Evolutionary conservation across 2,113 vertebrate genomes (phyloP).

Genomic region (Paralichthys olivaceus): DNA sequence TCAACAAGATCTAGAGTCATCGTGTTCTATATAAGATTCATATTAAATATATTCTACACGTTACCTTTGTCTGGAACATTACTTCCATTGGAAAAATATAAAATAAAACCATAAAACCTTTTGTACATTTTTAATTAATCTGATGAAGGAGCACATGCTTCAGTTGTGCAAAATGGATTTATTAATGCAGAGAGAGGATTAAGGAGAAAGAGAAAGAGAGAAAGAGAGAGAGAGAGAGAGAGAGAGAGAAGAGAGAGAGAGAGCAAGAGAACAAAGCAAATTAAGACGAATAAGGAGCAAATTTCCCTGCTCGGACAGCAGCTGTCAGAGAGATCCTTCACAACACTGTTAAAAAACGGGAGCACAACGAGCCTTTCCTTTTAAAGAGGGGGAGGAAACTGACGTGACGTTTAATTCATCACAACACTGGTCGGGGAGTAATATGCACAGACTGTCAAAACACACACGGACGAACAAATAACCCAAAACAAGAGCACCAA

Average conservation of each 20-base stretch:
- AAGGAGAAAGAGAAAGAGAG: conserved; percentile 4
- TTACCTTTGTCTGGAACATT: conserved; percentile 92
- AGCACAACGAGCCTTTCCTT: conserved; percentile 21
- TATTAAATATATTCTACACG: conserved; percentile 99
- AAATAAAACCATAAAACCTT: conserved; percentile 93
- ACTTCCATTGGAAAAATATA: conserved; percentile 94
- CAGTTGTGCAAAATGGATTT: conserved; percentile 93
- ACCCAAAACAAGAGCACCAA: conserved; percentile 33
- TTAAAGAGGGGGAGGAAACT: neutral
- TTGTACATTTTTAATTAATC: conserved; percentile 82
- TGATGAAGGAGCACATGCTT: conserved; percentile 94
- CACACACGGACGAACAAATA: conserved; percentile 81
- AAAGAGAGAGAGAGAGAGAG: conserved; percentile 20
- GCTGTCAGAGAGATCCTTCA: conserved; percentile 80
- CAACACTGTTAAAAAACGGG: conserved; percentile 82
- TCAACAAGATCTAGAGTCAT: conserved; percentile 92
- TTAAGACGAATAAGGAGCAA: conserved; percentile 76
- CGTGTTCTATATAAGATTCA: conserved; percentile 94
- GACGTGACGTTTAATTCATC: conserved; percentile 63
- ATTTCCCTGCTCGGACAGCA: conserved; percentile 82
- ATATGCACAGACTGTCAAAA: conserved; percentile 81
- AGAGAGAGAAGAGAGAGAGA: conserved; percentile 25
- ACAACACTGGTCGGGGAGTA: conserved; percentile 83
- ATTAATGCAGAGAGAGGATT: conserved; percentile 76
- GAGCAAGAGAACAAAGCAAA: conserved; percentile 32